Conservation (phyloP, 2,113 vertebrate species). For the Lutjanus erythropterus region DNA sequence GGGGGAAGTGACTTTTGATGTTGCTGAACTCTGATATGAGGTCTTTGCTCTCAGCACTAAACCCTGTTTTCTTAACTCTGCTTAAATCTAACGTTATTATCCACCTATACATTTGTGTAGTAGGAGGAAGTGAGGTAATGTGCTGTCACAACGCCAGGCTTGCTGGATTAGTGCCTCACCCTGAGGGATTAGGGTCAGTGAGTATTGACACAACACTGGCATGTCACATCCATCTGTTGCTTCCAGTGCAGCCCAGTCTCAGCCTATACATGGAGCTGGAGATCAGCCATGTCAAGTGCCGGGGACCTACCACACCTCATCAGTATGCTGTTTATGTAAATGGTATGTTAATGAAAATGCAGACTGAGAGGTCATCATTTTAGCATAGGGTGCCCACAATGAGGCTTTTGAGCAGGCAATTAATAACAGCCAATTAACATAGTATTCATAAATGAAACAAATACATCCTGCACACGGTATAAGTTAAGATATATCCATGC, state of each 20-base stretch:
- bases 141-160: conserved; percentile 38
- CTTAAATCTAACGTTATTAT: not conserved
- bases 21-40: not conserved
- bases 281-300: conserved; percentile 5
- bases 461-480: not conserved
- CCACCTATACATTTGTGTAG: conserved; percentile 21
- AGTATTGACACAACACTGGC: conserved; percentile 45
- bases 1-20: not conserved
- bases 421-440: not conserved
- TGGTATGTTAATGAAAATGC: not conserved
- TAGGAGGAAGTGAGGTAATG: conserved; percentile 56
- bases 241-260: conserved; percentile 5
- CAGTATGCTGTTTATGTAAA: conserved; percentile 5
- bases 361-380: not conserved
- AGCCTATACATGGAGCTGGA: not conserved
- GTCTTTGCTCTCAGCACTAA: conserved; percentile 1
- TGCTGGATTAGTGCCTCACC: conserved; percentile 56
- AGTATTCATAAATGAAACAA: not conserved
- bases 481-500: not conserved
- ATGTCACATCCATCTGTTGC: conserved; percentile 17
- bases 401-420: conserved; percentile 2
- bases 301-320: conserved; percentile 18
- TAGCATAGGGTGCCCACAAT: not conserved
- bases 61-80: not conserved
- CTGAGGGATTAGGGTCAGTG: conserved; percentile 57